A percentile compares a stretch with the other conserved stretches of the same genome.
phyloP scores from a whole-genome alignment of 2,113 vertebrate genomes.

The Oreochromis aureus region DNA sequence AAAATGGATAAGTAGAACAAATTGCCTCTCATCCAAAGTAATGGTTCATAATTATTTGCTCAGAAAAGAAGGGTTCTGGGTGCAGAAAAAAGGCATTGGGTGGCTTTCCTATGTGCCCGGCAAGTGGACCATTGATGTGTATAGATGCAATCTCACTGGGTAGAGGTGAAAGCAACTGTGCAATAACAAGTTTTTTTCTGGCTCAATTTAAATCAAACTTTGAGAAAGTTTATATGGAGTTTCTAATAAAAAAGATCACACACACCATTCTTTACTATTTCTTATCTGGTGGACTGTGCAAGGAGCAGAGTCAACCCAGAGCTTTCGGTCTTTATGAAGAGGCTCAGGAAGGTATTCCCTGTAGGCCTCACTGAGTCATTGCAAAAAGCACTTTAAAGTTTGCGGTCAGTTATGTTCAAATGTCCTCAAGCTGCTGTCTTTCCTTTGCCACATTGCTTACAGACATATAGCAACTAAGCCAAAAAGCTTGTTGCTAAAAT shows the following conservation, averaged over 20 bases:
- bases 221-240: not conserved
- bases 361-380: not conserved
- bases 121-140: slow-evolving; percentile 36
- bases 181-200: not conserved
- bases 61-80: slow-evolving; percentile 24
- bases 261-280: not conserved
- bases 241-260: slow-evolving; percentile 5
- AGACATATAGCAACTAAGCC: not conserved
- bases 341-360: not conserved
- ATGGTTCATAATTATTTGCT: slow-evolving; percentile 59
- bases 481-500: not conserved
- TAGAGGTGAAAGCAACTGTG: not conserved
- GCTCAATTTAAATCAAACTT: slow-evolving; percentile 15
- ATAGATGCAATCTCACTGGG: slow-evolving; percentile 6
- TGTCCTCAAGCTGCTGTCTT: not conserved
- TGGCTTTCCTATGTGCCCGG: not conserved
- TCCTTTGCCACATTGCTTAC: not conserved
- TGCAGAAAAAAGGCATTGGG: not conserved
- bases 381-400: not conserved
- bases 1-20: slow-evolving; percentile 45
- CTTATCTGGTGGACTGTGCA: not conserved
- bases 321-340: not conserved
- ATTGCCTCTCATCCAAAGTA: slow-evolving; percentile 50
- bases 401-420: not conserved
- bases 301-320: not conserved